These are phyloP conservation scores for Pseudeuparius sepicola DNA, from an alignment of 2,888 invertebrate species.

Conservation along the genomic window DNA sequence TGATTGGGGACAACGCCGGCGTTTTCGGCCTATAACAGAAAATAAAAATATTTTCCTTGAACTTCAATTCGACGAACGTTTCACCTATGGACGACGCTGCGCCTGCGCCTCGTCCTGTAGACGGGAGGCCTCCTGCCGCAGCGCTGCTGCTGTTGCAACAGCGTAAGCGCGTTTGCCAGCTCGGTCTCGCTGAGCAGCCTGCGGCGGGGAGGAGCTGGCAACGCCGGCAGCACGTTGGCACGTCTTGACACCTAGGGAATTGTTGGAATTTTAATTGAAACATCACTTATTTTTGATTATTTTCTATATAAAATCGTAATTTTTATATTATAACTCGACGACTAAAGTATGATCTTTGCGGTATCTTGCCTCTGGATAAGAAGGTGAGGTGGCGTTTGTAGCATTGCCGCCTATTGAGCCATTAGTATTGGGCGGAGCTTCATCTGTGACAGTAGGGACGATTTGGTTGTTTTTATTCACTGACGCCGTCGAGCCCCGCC, in stretches of 20 bases:
- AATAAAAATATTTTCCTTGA: conserved; percentile 33
- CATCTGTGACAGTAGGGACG: no score
- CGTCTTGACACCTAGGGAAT: conserved; percentile 28
- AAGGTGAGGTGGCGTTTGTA: no score
- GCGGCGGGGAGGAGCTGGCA: conserved; percentile 39
- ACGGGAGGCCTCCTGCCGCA: conserved; percentile 24
- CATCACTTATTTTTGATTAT: no score
- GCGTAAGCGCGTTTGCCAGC: conserved; percentile 35
- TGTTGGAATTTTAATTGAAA: no score
- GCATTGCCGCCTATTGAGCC: no score
- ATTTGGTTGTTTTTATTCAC: conserved; percentile 36
- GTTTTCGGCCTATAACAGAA: conserved; percentile 40
- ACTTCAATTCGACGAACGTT: conserved; percentile 31
- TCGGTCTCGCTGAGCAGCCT: conserved; percentile 40
- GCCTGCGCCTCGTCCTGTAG: conserved; percentile 18
- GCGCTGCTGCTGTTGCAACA: conserved; percentile 34
- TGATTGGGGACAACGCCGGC: conserved; percentile 56
- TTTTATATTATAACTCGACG: no score
- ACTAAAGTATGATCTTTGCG: no score
- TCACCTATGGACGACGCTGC: conserved; percentile 21
- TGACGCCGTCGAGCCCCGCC: conserved; percentile 23
- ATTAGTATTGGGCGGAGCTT: no score
- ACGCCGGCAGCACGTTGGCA: conserved; percentile 28
- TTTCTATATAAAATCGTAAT: no score
- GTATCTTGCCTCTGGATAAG: no score